Percentiles rank a stretch among this genome's conserved stretches.
Evolutionary conservation across 2,888 invertebrate genomes (phyloP).

Genomic region (Brachycybe producta): DNA sequence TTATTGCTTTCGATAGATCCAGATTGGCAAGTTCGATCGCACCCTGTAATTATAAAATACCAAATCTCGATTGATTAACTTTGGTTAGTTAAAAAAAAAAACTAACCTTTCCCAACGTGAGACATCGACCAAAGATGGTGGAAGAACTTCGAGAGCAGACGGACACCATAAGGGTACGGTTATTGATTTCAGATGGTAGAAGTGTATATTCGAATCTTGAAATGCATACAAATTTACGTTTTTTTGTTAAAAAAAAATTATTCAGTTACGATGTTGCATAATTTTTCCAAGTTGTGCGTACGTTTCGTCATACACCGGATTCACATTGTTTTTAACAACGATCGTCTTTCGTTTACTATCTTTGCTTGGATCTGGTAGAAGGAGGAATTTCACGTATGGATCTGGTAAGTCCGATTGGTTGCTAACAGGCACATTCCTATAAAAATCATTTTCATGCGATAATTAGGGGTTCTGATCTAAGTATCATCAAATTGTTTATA

Average conservation of each 20-base stretch:
- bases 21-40: too few species aligned
- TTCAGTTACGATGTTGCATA: not conserved
- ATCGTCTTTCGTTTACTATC: conserved; percentile 76
- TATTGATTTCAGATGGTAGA: not conserved
- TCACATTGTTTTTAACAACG: conserved; percentile 78
- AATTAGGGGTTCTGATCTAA: conserved; percentile 5
- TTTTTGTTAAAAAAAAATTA: not conserved
- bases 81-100: too few species aligned
- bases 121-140: too few species aligned
- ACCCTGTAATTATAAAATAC: too few species aligned
- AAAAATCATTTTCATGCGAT: conserved; percentile 23
- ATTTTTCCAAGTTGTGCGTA: conserved; percentile 23
- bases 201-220: conserved; percentile 8
- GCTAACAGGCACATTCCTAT: conserved; percentile 62
- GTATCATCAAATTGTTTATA: not conserved
- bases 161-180: not conserved
- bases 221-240: not conserved
- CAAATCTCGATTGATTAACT: too few species aligned
- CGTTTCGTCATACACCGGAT: conserved; percentile 79
- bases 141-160: too few species aligned
- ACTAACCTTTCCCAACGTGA: too few species aligned
- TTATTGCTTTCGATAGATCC: too few species aligned
- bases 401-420: conserved; percentile 74
- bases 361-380: conserved; percentile 69
- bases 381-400: conserved; percentile 76